These are phyloP conservation scores for Glaucomys volans DNA, from an alignment of 2,113 vertebrate species.

Conservation along the genomic window DNA sequence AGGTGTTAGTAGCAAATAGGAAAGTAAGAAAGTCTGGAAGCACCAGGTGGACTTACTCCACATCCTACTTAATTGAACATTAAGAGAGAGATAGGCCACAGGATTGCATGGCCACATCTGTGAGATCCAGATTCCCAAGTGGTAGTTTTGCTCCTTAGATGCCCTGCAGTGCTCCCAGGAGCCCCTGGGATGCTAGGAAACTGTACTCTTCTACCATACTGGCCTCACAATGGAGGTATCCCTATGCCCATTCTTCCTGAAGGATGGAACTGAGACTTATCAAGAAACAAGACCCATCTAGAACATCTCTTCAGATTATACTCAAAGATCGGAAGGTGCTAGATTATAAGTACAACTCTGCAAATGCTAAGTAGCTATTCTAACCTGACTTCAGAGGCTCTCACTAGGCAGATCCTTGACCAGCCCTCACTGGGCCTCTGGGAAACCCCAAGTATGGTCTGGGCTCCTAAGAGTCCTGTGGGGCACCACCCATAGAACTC, in stretches of 20 bases:
- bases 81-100: not conserved
- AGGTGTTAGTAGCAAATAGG: not conserved
- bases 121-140: not conserved
- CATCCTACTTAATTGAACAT: not conserved
- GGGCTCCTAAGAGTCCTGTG: not conserved
- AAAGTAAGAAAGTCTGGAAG: not conserved
- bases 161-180: not conserved
- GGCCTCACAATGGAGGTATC: not conserved
- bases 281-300: not conserved
- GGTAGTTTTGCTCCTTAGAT: not conserved
- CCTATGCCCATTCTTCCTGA: not conserved
- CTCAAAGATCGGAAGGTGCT: not conserved
- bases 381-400: not conserved
- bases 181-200: not conserved
- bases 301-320: not conserved
- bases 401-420: not conserved
- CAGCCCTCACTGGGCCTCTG: not conserved
- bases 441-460: not conserved
- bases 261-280: not conserved
- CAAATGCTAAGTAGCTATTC: not conserved
- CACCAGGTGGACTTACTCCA: not conserved
- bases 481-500: not conserved
- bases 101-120: not conserved
- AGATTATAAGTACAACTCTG: not conserved
- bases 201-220: not conserved